Base-by-base conservation (phyloP, 30 jellyfish, hydroid and myxozoan species). In the Aurelia sp. region DNA sequence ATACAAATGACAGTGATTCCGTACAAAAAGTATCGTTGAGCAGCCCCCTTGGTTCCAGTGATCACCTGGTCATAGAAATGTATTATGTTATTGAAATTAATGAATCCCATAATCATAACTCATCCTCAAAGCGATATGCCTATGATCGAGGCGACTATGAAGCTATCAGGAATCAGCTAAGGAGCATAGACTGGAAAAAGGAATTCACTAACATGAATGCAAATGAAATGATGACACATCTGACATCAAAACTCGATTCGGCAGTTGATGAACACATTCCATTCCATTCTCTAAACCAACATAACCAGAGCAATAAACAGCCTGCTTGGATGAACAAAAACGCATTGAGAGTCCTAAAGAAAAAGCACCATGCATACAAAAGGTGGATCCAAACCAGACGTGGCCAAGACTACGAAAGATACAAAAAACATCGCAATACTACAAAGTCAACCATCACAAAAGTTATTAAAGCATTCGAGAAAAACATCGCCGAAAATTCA, bases 1-100 rank as follows among this genome's bases (percentile, higher is more conserved):
- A 50, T n/a, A 73, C 84, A n/a, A 48, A 48, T 41, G 71, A 73
- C 40, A 33, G 52, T 44, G 52, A 53, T 44, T 51, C 44, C 48
- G 58, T 73, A 1, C 71, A 48, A 23, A 73, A 53, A 55, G 7
- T 52, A 21, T 18, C 21, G 16, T 52, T 44, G 11, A 73, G 48
- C 23, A 70, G 52, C 16, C 84, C 84, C n/a, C 70, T 73, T 47
- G 84, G 84, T 20, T 23, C 33, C 17, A 73, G 71, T 48, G 84
- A 73, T 73, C 71, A 73, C 51, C 52, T 73, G 22, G 52, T 33
- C 6, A 33, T 70, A 19, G 67, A 73, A 44, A 15, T 27, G 22
- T 0, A 73, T 11, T 73, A 73, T 22, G 71, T 15, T 21, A 72
- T 31, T 44, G 51, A 73, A 47, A 53, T 53, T 0, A 44, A 73